These are phyloP conservation scores for Macrophya annulata DNA, from an alignment of 2,888 invertebrate species.

Conservation along the genomic window DNA sequence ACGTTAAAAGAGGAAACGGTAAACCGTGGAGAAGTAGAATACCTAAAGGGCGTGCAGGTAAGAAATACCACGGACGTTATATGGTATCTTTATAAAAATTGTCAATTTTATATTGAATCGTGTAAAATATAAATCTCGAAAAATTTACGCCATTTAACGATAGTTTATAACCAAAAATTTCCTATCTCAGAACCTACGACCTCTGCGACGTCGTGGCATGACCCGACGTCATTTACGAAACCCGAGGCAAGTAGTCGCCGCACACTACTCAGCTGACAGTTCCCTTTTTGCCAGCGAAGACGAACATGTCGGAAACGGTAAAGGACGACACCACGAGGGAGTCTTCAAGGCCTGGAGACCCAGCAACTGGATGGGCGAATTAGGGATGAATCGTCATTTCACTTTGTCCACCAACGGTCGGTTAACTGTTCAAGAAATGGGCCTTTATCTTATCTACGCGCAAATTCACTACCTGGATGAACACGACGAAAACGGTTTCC, in stretches of 20 bases:
- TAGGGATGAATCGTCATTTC: slow-evolving; percentile 84
- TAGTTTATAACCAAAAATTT: not conserved
- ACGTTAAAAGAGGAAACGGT: slow-evolving; percentile 27
- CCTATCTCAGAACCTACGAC: not conserved
- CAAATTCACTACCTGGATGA: slow-evolving; percentile 91
- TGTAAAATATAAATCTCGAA: not conserved
- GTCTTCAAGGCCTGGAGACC: slow-evolving; percentile 86
- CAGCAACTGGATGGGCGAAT: slow-evolving; percentile 83
- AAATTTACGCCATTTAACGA: not conserved
- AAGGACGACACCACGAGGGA: slow-evolving; percentile 84
- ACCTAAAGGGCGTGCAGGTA: slow-evolving; percentile 12
- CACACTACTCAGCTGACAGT: slow-evolving; percentile 73
- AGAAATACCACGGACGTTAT: too few relatives aligned
- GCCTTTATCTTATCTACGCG: slow-evolving; percentile 89
- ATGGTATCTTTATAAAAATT: not conserved
- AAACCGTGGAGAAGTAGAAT: not conserved
- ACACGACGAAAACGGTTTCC: slow-evolving; percentile 89
- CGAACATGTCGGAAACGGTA: slow-evolving; percentile 83
- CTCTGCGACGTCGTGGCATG: slow-evolving; percentile 62
- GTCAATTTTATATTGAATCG: not conserved
- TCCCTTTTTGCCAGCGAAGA: slow-evolving; percentile 67
- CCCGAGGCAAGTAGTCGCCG: slow-evolving; percentile 69
- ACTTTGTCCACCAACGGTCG: slow-evolving; percentile 83
- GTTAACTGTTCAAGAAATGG: slow-evolving; percentile 86
- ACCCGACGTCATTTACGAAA: slow-evolving; percentile 67